These are phyloP conservation scores for Tyto alba DNA, from an alignment of 2,113 vertebrate genomes.

Conservation along the genomic window DNA sequence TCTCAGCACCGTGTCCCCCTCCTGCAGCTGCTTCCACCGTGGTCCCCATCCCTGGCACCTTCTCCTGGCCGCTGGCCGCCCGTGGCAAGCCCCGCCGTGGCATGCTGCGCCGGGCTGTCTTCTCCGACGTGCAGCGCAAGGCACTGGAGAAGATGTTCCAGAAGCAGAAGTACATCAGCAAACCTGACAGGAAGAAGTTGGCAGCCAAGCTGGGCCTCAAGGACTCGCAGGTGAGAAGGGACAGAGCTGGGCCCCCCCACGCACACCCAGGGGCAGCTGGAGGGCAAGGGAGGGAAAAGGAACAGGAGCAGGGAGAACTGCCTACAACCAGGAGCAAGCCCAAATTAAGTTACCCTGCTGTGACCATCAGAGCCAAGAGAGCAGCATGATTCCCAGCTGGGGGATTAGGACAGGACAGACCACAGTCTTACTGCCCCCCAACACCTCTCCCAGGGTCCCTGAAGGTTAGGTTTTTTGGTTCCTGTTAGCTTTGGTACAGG, in stretches of 20 bases:
- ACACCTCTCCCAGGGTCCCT: not conserved
- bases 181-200: slow-evolving; percentile 93
- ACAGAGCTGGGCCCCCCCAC: fast-evolving
- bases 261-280: fast-evolving
- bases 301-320: not conserved
- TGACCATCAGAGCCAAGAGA: not conserved
- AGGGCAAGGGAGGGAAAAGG: not conserved
- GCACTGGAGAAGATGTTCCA: slow-evolving; percentile 97
- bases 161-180: slow-evolving; percentile 99
- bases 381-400: fast-evolving
- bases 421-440: fast-evolving
- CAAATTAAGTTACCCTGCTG: too few species aligned
- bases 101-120: slow-evolving; percentile 93
- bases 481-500: not conserved
- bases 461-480: not conserved
- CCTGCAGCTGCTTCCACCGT: slow-evolving; percentile 81
- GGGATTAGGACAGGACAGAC: not conserved
- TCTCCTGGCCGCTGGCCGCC: slow-evolving; percentile 90
- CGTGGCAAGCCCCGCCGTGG: slow-evolving; percentile 92
- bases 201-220: slow-evolving; percentile 91
- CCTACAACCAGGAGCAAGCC: not conserved
- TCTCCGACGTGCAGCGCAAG: slow-evolving; percentile 96
- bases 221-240: slow-evolving; percentile 87
- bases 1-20: not conserved
- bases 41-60: slow-evolving; percentile 93